These are phyloP conservation scores for Pandion haliaetus DNA, from an alignment of 2,113 vertebrate genomes.

Conservation along the genomic window DNA sequence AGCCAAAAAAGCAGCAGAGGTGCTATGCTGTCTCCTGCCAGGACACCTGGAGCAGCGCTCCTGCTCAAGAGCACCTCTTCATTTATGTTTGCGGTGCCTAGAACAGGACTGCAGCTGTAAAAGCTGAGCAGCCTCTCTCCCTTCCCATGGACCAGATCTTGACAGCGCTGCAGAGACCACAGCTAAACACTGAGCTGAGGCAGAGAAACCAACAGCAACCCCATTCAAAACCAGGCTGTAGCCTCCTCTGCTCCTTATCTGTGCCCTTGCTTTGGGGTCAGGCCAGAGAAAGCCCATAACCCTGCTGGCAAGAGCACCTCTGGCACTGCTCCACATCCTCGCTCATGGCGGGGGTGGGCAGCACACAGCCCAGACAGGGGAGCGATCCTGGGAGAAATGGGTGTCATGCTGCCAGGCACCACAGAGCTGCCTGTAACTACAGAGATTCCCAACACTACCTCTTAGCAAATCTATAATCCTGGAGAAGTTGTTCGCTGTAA, in stretches of 20 bases:
- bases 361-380: background rate
- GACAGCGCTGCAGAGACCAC: background rate
- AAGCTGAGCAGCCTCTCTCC: background rate
- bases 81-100: background rate
- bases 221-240: background rate
- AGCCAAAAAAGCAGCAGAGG: background rate
- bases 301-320: background rate
- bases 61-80: background rate
- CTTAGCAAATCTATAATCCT: background rate
- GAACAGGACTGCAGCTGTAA: background rate
- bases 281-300: background rate
- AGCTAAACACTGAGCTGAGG: background rate
- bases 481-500: background rate
- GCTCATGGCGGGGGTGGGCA: fast-evolving
- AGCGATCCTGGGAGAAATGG: background rate
- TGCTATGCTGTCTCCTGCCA: background rate
- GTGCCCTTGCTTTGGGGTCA: background rate
- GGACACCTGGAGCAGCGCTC: background rate
- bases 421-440: background rate
- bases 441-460: background rate
- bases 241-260: background rate
- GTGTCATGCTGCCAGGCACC: background rate
- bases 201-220: background rate
- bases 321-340: background rate
- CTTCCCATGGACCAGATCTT: background rate